Evolutionary conservation across 2,797 vertebrate species (phyloP).

Genomic region (Gambelia wislizenii): DNA sequence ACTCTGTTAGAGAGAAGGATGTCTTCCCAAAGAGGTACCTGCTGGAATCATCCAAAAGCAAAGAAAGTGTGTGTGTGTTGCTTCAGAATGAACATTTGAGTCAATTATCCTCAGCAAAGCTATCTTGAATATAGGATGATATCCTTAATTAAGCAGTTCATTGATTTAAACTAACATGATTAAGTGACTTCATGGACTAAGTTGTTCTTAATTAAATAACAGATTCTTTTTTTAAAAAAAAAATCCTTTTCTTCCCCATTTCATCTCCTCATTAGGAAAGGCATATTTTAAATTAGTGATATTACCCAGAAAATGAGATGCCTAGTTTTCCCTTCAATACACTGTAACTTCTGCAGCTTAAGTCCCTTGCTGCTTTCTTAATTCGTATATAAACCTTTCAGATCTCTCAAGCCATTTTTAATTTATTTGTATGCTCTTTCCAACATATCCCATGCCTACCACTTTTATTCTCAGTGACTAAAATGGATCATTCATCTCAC

Average conservation of each 20-base stretch:
- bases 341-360: not conserved
- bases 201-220: not conserved
- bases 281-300: slow-evolving; percentile 34
- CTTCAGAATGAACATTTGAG: not conserved
- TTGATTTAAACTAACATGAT: not conserved
- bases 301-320: slow-evolving; percentile 15
- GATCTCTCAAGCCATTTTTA: not conserved
- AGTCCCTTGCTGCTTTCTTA: not conserved
- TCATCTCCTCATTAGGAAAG: slow-evolving; percentile 47
- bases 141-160: not conserved
- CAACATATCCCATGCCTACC: slow-evolving; percentile 24
- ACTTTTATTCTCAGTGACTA: slow-evolving; percentile 27
- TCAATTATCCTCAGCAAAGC: not conserved
- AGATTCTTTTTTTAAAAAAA: not conserved
- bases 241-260: slow-evolving; percentile 6
- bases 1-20: not conserved
- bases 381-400: slow-evolving; percentile 5
- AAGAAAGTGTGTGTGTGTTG: not conserved
- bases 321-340: slow-evolving; percentile 26
- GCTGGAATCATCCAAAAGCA: not conserved
- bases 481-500: slow-evolving; percentile 29
- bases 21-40: not conserved
- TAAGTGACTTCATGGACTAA: no score
- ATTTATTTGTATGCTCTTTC: slow-evolving; percentile 34
- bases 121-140: not conserved